These are phyloP conservation scores for Cyphomyrmex costatus DNA, from an alignment of 1,140 invertebrate species.

Conservation along the genomic window DNA sequence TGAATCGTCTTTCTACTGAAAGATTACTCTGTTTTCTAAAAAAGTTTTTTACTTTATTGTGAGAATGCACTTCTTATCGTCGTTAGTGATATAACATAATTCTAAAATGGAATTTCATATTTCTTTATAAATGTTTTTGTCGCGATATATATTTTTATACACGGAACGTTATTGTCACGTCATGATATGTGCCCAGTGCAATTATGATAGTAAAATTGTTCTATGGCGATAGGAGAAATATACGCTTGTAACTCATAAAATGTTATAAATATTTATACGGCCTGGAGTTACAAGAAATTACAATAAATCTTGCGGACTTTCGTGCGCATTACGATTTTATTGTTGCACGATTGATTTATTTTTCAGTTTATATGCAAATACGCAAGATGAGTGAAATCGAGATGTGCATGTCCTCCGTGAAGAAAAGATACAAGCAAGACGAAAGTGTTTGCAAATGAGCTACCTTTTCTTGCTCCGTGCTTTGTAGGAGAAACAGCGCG, in stretches of 20 bases:
- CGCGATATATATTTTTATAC: not conserved
- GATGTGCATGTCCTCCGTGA: not conserved
- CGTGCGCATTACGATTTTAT: not conserved
- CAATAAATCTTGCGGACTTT: constrained; percentile 15
- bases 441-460: constrained; percentile 42
- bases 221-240: not conserved
- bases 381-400: constrained; percentile 20
- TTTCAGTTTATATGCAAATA: constrained; percentile 11
- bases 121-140: not conserved
- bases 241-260: not conserved
- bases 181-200: not conserved
- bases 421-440: not conserved
- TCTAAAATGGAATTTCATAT: not conserved
- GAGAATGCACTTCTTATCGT: constrained; percentile 6
- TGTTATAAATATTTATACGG: constrained; percentile 14
- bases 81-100: not conserved
- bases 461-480: constrained; percentile 1
- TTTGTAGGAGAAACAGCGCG: constrained; percentile 6
- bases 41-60: not conserved
- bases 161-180: not conserved
- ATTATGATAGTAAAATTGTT: not conserved
- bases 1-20: not conserved
- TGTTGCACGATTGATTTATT: constrained; percentile 2
- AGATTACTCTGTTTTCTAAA: not conserved
- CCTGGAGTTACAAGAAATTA: not conserved